Percentiles rank a stretch among this genome's conserved stretches.
These are phyloP conservation scores for Micromussa lordhowensis DNA, from an alignment of 92 coral and sea anemone genomes.

Conservation along the genomic window DNA sequence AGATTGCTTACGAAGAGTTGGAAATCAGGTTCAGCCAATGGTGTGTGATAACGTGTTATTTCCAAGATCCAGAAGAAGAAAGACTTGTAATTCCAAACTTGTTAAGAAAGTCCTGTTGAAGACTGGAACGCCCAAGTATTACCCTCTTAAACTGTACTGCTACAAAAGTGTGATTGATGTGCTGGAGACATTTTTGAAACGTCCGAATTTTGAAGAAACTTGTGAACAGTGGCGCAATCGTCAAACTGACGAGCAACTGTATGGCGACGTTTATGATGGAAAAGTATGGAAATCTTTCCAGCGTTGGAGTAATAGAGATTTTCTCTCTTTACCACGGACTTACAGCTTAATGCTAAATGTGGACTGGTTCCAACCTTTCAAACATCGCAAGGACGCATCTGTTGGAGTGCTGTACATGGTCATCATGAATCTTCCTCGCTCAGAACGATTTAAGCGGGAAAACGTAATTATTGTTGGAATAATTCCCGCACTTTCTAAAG, in stretches of 20 bases:
- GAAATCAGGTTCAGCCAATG: conserved; percentile 44
- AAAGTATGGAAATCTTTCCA: conserved; percentile 41
- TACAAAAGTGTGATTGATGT: conserved; percentile 42
- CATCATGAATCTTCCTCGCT: neutral
- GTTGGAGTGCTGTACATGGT: too few relatives aligned
- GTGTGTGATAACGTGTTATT: conserved; percentile 11
- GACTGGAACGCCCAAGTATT: conserved; percentile 12
- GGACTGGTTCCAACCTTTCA: too few relatives aligned
- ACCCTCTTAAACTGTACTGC: conserved; percentile 52
- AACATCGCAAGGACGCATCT: too few relatives aligned
- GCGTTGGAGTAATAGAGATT: neutral
- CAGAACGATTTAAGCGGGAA: neutral
- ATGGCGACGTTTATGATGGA: conserved; percentile 65
- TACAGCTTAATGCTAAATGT: conserved; percentile 59
- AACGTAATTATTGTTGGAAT: conserved; percentile 24
- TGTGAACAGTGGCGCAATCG: conserved; percentile 62
- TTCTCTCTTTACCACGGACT: too few relatives aligned
- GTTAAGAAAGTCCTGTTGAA: conserved; percentile 18
- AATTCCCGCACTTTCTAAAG: conserved; percentile 29
- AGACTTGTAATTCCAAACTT: conserved; percentile 30
- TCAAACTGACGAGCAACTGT: conserved; percentile 15
- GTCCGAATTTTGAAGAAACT: conserved; percentile 31
- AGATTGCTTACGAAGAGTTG: conserved; percentile 14
- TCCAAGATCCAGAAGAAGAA: conserved; percentile 27
- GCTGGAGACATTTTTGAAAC: too few relatives aligned